Evolutionary conservation across 2,888 invertebrate genomes (phyloP), one percentile per base, ranked within the genome.

Genomic region (Andrena hattorfiana): DNA sequence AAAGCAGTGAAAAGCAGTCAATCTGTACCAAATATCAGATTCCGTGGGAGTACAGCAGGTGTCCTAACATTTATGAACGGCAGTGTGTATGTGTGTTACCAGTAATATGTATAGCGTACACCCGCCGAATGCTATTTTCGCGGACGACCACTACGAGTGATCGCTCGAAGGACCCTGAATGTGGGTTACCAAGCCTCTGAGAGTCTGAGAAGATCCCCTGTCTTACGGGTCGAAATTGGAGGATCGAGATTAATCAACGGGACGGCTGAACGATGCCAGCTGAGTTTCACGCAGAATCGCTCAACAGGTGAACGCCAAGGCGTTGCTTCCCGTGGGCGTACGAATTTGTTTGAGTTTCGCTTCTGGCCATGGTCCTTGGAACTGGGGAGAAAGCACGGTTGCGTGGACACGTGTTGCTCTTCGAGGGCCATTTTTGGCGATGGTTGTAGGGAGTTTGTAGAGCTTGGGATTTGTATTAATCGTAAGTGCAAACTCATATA

Each of bases 91-190:
- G 13, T 62, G 64, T 16, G 42, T 42, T 42, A 42, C 42, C 4
- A 16, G 42, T 42, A 51, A 56, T 4, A 56, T 23, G 56, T 10
- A 56, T 10, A 56, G 23, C 0, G 32, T 64, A 67, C 51, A 20
- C 51, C 35, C 78, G 63, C 63, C 78, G 73, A 60, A 66, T 70
- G 87, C 83, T 84, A 86, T 83, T 89, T 89, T 83, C 70, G 77
- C 59, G 60, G 62, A 73, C 68, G 35, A 74, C 69, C 48, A 77
- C 42, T 42, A 16, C 76, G 77, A 86, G 69, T 75, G 71, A 89
- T 84, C 68, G 81, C 32, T 63, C 64, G 69, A 76, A 81, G 73
- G 78, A 84, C 74, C 81, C 77, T 88, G 75, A 85, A 87, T 86
- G 74, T 85, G 70, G 73, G 70, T 85, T 79, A 88, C 42, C 79